Conservation (phyloP, 1,140 invertebrate genomes). For the Elymnias hypermnestra region DNA sequence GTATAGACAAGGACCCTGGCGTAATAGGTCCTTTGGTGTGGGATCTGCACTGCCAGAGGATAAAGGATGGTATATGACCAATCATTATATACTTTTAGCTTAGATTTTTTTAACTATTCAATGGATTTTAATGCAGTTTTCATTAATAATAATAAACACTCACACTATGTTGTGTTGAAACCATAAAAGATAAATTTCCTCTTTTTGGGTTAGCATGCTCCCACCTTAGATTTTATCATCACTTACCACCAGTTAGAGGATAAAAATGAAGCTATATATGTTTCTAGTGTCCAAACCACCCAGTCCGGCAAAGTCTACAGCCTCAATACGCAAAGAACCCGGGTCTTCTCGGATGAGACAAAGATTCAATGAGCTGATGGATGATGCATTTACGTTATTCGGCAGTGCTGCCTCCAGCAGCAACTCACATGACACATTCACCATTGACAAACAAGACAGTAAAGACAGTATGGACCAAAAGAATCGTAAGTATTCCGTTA, state of each 20-base stretch:
- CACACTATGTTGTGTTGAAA: too few species aligned
- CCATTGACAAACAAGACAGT: conserved; percentile 30
- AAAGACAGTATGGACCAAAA: conserved; percentile 26
- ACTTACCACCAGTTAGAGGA: too few species aligned
- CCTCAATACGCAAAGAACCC: conserved; percentile 25
- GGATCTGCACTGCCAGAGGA: conserved; percentile 80
- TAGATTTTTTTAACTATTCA: too few species aligned
- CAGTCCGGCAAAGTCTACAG: conserved; percentile 34
- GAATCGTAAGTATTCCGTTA: conserved; percentile 7
- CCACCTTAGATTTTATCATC: too few species aligned
- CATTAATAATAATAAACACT: too few species aligned
- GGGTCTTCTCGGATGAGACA: conserved; percentile 58
- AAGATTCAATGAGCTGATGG: conserved; percentile 67
- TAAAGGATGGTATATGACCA: conserved; percentile 53
- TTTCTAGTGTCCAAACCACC: conserved; percentile 45
- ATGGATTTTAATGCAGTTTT: too few species aligned
- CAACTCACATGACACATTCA: conserved; percentile 41
- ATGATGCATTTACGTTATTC: conserved; percentile 67
- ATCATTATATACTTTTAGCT: too few species aligned
- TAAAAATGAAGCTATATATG: background rate
- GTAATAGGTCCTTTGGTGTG: conserved; percentile 89
- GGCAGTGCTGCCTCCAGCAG: conserved; percentile 45
- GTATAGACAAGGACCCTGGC: conserved; percentile 85
- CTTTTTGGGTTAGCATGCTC: too few species aligned
- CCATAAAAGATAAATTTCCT: too few species aligned